Conservation (phyloP, 2,888 invertebrate species). For the Pyrrhosoma nymphula region DNA sequence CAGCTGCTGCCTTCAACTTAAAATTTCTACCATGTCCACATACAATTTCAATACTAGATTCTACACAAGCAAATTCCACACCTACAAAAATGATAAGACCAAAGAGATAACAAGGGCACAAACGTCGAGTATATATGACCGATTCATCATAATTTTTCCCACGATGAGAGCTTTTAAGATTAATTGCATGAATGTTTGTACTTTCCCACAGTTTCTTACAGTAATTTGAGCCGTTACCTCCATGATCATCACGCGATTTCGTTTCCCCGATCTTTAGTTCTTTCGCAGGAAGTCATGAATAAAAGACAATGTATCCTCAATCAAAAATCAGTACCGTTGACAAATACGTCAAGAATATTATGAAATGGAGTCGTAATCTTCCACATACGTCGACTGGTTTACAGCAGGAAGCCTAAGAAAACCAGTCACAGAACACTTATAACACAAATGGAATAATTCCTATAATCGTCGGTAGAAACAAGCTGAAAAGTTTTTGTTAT, state of each 20-base stretch:
- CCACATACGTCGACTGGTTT: background rate
- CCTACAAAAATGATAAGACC: background rate
- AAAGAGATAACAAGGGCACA: background rate
- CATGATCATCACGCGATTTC: background rate
- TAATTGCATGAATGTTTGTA: background rate
- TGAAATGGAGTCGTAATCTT: background rate
- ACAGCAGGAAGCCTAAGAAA: background rate
- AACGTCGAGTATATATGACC: background rate
- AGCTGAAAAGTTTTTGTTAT: background rate
- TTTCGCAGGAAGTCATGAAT: background rate
- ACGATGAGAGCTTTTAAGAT: background rate
- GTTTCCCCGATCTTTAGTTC: background rate
- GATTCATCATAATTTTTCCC: background rate
- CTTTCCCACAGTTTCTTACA: background rate
- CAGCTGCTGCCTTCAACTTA: too few species aligned
- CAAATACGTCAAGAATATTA: background rate
- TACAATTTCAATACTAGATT: too few species aligned
- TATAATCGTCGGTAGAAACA: background rate
- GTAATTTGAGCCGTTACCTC: background rate
- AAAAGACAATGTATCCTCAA: background rate
- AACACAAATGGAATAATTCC: background rate
- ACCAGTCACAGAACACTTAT: background rate
- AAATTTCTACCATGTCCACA: too few species aligned
- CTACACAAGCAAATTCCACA: background rate
- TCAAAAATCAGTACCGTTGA: background rate